Evolutionary conservation across 2,888 invertebrate species (phyloP), one percentile per base, ranked within the genome.

Genomic region (Synanthedon vespiformis): DNA sequence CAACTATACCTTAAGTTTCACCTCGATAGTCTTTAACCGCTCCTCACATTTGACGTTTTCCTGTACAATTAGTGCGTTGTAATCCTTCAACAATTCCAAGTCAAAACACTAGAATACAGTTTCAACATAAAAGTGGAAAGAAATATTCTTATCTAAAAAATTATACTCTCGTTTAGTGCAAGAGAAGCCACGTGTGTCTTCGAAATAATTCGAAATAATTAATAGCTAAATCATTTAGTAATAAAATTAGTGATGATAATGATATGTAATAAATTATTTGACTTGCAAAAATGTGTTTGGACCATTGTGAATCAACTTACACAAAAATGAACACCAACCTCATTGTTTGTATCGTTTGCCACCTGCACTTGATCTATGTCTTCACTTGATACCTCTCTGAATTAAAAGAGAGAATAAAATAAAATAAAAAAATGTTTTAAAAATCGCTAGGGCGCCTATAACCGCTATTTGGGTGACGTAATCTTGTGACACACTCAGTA

Each of bases 71-170:
- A 65, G 51, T 51, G 58, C 61, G 22, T 67, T 65, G 55, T 62
- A 62, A 56, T 81, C 84, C 60, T 76, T 71, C 57, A 77, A 80
- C 2, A 79, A 81, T 66, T 74, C 79, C 65, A 73, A 65, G 53
- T 80, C 82, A 40, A 75, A 77, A 58, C 77, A 74, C 81, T 83
- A 61, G 55, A 57, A 57, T 55, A 53, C 52, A 54, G 44, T 13
- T 14, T 44, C 13, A 12, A 13, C 16, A 48, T 48, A 48, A 18
- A 18, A 41, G n/a, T 41, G 41, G n/a, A 5, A n/a, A 13, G 4
- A 18, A 48, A 8, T 22, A 18, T 18, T 16, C n/a, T 16, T 16
- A 16, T 10, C 48, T 48, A 13, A 18, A 3, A 18, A 12, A 16
- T 16, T 41, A 41, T 3, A 44, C 3, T 44, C 44, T 44, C 13